Evolutionary conservation across 2,888 invertebrate genomes (phyloP), one percentile per base, ranked within the genome.

Genomic region (Clostera curtula): DNA sequence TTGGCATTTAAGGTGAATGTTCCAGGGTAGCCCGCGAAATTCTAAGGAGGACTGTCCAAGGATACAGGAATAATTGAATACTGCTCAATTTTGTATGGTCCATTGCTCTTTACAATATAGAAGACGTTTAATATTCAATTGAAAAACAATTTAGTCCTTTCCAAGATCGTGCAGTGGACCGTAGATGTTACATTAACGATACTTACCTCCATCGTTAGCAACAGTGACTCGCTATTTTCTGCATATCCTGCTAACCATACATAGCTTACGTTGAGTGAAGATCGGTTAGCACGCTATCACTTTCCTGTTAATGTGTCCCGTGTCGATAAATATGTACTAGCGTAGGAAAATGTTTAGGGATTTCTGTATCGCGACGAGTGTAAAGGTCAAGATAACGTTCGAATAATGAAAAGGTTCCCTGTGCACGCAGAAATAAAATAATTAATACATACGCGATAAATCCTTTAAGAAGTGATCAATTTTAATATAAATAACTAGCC

Each of bases 141-240:
- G 36, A 41, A 56, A 60, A 58, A 56, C 59, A 58, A 54, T 58
- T 53, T 47, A 51, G 47, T 42, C 49, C 48, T 49, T 51, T 48
- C 29, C 49, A 36, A 34, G n/a, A n/a, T n/a, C 27, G 27, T 33
- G 35, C 43, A 43, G 39, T 38, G 19, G 25, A 24, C 19, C 24
- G 26, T 20, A 30, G 28, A 18, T 44, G 10, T 19, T 7, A 7
- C 47, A 54, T 55, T 53, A 47, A 47, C 27, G n/a, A n/a, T n/a
- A n/a, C n/a, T n/a, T n/a, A n/a, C n/a, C n/a, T n/a, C 42, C 63
- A 49, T 79, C 77, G 77, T 79, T 79, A 79, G 63, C 46, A 45
- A 52, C 45, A 53, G 64, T 79, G 79, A 79, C 79, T 77, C 51
- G 64, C 44, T 51, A 46, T 58, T 73, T 12, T 74, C 64, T 64